A percentile compares a stretch with the other conserved stretches of the same genome.
phyloP scores from a whole-genome alignment of 2,113 vertebrate genomes.

The Salvelinus sp. region DNA sequence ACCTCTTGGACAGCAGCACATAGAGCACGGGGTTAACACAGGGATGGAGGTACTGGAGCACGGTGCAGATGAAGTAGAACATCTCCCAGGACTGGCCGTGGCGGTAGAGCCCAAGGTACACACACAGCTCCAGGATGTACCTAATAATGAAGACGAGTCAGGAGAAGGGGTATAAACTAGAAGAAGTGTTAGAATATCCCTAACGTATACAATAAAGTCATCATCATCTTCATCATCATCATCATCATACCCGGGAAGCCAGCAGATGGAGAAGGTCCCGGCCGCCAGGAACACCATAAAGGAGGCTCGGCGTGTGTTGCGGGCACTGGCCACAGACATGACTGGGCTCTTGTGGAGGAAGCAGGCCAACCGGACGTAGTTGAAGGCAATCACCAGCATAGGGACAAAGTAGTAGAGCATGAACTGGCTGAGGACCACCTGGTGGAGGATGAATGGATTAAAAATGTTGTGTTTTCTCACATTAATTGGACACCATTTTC shows the following conservation, averaged over 20 bases:
- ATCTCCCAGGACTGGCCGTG: conserved; percentile 63
- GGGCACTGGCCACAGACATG: conserved; percentile 67
- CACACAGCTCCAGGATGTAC: conserved; percentile 66
- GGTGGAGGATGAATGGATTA: too few relatives aligned
- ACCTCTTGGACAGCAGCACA: conserved; percentile 68
- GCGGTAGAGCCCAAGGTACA: conserved; percentile 65
- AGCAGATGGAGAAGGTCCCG: conserved; percentile 74
- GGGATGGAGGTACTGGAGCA: conserved; percentile 71
- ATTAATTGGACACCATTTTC: too few relatives aligned
- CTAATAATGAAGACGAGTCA: too few relatives aligned
- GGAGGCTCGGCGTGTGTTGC: conserved; percentile 71
- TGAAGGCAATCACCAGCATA: conserved; percentile 73
- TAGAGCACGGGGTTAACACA: conserved; percentile 68
- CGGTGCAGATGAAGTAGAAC: conserved; percentile 71
- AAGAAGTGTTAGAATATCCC: too few relatives aligned
- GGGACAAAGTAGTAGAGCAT: conserved; percentile 73
- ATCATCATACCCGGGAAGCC: conserved; percentile 68
- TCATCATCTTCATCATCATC: too few relatives aligned
- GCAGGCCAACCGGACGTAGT: conserved; percentile 66
- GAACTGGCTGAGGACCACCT: conserved; percentile 73
- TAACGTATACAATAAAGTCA: too few relatives aligned
- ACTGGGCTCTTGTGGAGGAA: conserved; percentile 74
- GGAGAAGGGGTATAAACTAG: too few relatives aligned
- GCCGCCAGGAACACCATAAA: conserved; percentile 74
- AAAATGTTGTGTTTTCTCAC: too few relatives aligned